Evolutionary conservation across 2,113 vertebrate genomes (phyloP), one percentile per base, ranked within the genome.

Genomic region (Paradoxurus hermaphroditus): DNA sequence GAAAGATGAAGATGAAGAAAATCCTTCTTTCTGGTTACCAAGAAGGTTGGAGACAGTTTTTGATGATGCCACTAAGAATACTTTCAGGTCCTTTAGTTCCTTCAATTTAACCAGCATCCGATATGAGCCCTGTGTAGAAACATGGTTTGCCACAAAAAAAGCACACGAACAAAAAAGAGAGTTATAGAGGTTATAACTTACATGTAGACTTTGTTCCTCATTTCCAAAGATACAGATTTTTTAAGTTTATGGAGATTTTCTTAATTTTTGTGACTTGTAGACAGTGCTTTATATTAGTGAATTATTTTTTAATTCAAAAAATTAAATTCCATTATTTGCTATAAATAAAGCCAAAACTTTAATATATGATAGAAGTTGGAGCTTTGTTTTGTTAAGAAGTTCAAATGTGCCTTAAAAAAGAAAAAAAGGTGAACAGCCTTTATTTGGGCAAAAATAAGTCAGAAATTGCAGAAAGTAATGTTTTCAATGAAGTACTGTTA

Each of bases 381-480:
- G 62, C 15, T 53, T 97, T 96, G 95, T 31, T 84, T 97, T 95
- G 70, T 1, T 89, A 91, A 73, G 19, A 63, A 97, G 13, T 75
- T 7, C n/a, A 97, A 46, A 73, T 72, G 63, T 44, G 12, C 23
- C 51, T 94, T 86, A 11, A 41, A 44, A 87, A 84, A 94, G 8
- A 41, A 44, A 87, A 86, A 94, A 83, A 75, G 23, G 29, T 79
- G 46, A 96, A 83, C 68, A 97, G 34, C 92, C 91, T 97, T 94
- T 97, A 90, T 95, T 93, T 90, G 86, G 53, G 56, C 36, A 97
- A 95, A 97, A 91, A 49, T 85, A 85, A 94, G 59, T 86, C 95
- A 91, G 86, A 90, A 90, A 93, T 93, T 90, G 86, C 27, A 87
- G 75, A 96, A 81, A 84, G 84, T 53, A 87, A 8, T 95, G 82